Evolutionary conservation across 2,888 invertebrate genomes (phyloP).

Genomic region (Microctonus brassicae): DNA sequence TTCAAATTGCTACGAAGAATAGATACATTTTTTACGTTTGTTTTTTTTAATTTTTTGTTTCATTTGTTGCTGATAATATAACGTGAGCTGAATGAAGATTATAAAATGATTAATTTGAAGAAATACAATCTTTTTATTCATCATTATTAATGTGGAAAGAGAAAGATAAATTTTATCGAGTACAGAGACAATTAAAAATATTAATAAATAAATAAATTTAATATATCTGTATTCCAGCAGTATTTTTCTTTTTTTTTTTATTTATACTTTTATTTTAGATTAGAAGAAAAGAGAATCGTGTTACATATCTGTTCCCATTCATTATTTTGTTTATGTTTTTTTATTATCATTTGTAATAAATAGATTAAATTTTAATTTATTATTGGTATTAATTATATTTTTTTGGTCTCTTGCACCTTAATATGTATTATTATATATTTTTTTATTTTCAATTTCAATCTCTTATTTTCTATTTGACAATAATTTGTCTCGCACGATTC

Average conservation of each 20-base stretch:
- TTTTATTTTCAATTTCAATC: conserved; percentile 3
- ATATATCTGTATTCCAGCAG: neutral
- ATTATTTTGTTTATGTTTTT: neutral
- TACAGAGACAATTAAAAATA: neutral
- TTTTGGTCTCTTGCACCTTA: conserved; percentile 30
- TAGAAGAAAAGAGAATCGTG: neutral
- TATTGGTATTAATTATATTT: neutral
- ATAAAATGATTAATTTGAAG: conserved; percentile 15
- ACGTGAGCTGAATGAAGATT: neutral
- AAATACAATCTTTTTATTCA: neutral
- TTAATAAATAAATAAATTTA: neutral
- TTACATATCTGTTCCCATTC: neutral
- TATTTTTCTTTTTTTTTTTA: too few species aligned
- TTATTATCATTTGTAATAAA: neutral
- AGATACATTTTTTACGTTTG: conserved; percentile 3
- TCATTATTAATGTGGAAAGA: neutral
- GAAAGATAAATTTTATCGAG: neutral
- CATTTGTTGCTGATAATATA: too few species aligned
- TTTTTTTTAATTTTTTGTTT: conserved; percentile 16
- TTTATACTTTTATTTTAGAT: neutral
- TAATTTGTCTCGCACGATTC: neutral
- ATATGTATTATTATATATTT: neutral
- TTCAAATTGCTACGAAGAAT: neutral
- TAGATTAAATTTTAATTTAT: conserved; percentile 1
- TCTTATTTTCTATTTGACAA: neutral